Evolutionary conservation across 2,113 vertebrate species (phyloP), one percentile per base, ranked within the genome.

Genomic region (Cheirogaleus medius): DNA sequence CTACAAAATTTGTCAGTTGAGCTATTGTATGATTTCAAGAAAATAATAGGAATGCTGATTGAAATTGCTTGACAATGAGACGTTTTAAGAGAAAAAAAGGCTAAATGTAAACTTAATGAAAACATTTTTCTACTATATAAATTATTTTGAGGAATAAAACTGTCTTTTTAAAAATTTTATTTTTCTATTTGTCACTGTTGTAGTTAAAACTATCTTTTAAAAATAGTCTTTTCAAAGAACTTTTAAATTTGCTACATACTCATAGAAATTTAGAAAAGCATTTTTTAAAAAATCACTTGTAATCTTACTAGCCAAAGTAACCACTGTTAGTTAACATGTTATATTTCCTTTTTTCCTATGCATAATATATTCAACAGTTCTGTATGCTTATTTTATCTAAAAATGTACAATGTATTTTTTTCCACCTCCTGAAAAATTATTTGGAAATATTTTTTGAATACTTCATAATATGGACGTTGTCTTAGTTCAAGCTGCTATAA

Each of bases 21-120:
- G 10, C 15, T 93, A 4, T 12, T 95, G 12, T 71, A 78, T 81
- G 76, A 52, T 69, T 93, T 95, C 21, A 93, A 83, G 42, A 82
- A 86, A 96, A 89, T 94, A 90, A 74, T 88, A 71, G 32, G 29
- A 83, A 44, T 92, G 44, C 10, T 95, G 90, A 90, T 25, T 84
- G n/a, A 89, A 95, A 92, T 78, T 90, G 71, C 44, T 88, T 95
- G 27, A 84, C 71, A 95, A 34, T 95, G 44, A 82, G 42, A 76
- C 20, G 81, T 94, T 95, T 86, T 44, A 82, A 93, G 21, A 91
- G 39, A 27, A 69, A 94, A 89, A 95, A 95, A 39, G 12, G 5
- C 37, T 81, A 23, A 81, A 25, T 74, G 4, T 91, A 81, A 89
- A 39, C n/a, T 77, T 94, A 84, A 83, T 91, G 54, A 86, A 94